phyloP scores from a whole-genome alignment of 2,113 vertebrate genomes.

The Semicossyphus pulcher region DNA sequence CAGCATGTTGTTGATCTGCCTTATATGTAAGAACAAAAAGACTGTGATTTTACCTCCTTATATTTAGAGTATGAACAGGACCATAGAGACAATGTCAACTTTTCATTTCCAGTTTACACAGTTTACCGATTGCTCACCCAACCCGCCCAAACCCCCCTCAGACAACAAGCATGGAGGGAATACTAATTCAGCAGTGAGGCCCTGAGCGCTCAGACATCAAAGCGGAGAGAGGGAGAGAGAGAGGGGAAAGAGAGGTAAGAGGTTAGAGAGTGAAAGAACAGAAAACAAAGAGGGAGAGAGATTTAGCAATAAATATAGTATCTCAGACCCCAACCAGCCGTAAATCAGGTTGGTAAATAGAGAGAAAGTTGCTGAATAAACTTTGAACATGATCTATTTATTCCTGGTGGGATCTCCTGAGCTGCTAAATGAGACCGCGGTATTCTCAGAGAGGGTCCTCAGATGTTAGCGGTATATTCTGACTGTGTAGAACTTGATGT shows the following conservation, averaged over 20 bases:
- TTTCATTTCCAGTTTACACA: constrained; percentile 44
- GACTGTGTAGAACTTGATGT: neutral
- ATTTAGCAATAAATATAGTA: neutral
- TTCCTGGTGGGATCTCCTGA: constrained; percentile 1
- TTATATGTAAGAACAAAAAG: neutral
- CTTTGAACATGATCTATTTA: constrained; percentile 1
- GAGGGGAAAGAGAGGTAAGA: constrained; percentile 44
- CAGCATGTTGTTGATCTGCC: neutral
- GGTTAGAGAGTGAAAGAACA: constrained; percentile 40
- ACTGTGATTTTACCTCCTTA: neutral
- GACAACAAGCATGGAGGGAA: constrained; percentile 56
- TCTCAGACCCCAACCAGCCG: constrained; percentile 21
- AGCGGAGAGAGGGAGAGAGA: constrained; percentile 29
- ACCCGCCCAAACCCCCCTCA: constrained; percentile 6
- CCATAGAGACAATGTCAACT: constrained; percentile 17
- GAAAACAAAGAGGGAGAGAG: constrained; percentile 29
- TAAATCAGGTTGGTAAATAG: constrained; percentile 6
- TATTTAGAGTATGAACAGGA: neutral
- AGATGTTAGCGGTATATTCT: neutral
- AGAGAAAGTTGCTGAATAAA: constrained; percentile 23
- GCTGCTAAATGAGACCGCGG: neutral
- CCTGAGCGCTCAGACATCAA: constrained; percentile 54
- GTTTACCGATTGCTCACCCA: constrained; percentile 38
- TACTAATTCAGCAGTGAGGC: constrained; percentile 43
- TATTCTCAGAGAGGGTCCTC: neutral